These are phyloP conservation scores for Leptopilina drosophilae DNA, from an alignment of 2,888 invertebrate genomes.

Conservation along the genomic window DNA sequence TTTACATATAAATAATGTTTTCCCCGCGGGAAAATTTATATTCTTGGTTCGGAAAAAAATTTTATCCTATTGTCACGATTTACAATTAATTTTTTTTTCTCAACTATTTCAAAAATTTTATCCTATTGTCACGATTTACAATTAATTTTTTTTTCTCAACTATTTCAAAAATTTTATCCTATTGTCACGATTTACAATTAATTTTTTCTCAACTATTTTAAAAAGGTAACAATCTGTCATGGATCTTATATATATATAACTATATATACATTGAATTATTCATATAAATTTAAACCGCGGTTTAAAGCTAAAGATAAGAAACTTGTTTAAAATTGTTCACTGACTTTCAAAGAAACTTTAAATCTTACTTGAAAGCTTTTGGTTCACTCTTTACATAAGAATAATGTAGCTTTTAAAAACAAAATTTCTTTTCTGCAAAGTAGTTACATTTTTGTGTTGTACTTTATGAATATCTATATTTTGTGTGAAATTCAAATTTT, in stretches of 20 bases:
- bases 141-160: too few species aligned
- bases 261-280: conserved; percentile 13
- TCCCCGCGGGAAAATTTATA: background rate
- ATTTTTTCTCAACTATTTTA: background rate
- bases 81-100: too few species aligned
- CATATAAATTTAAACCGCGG: conserved; percentile 3
- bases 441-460: background rate
- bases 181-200: too few species aligned
- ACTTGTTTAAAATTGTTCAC: conserved; percentile 31
- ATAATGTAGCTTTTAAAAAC: background rate
- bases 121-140: too few species aligned
- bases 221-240: background rate
- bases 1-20: background rate
- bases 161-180: too few species aligned
- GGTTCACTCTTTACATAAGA: background rate
- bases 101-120: background rate
- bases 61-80: too few species aligned
- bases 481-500: too few species aligned
- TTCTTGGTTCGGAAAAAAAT: too few species aligned
- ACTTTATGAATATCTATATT: too few species aligned
- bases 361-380: background rate
- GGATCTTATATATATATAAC: background rate
- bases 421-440: background rate
- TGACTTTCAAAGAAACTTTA: conserved; percentile 28
- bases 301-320: conserved; percentile 16